Evolutionary conservation across 2,888 invertebrate species (phyloP).

Genomic region (Rosalia funebris): DNA sequence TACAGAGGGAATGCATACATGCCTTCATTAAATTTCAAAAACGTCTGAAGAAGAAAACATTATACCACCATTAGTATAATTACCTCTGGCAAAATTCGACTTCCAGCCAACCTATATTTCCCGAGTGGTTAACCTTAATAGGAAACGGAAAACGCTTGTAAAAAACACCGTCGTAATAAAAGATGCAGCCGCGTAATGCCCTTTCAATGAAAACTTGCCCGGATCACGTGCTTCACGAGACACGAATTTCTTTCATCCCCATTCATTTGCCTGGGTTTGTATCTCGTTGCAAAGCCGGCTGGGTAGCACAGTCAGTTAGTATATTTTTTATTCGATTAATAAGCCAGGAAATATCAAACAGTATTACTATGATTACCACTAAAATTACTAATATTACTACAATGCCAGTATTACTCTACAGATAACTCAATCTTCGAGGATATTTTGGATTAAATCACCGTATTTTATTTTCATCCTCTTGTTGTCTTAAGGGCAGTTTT

Average conservation of each 20-base stretch:
- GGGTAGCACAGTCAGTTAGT: background rate
- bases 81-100: conserved; percentile 16
- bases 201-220: conserved; percentile 35
- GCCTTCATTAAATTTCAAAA: background rate
- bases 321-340: too few species aligned
- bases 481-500: too few species aligned
- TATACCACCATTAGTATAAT: conserved; percentile 22
- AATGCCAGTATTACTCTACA: too few species aligned
- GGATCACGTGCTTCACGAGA: conserved; percentile 48
- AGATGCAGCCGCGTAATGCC: conserved; percentile 38
- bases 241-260: conserved; percentile 54
- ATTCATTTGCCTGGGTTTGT: conserved; percentile 44
- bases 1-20: background rate
- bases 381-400: too few species aligned
- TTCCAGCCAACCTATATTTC: conserved; percentile 22
- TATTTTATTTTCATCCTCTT: too few species aligned
- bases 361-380: too few species aligned
- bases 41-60: background rate
- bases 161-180: conserved; percentile 31
- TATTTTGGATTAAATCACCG: too few species aligned
- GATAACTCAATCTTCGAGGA: too few species aligned
- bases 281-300: conserved; percentile 6
- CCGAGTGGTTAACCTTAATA: conserved; percentile 35
- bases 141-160: conserved; percentile 11
- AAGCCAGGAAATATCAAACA: too few species aligned